phyloP scores from a whole-genome alignment of 2,113 vertebrate species.

The Ptilorrhoa leucosticta region DNA sequence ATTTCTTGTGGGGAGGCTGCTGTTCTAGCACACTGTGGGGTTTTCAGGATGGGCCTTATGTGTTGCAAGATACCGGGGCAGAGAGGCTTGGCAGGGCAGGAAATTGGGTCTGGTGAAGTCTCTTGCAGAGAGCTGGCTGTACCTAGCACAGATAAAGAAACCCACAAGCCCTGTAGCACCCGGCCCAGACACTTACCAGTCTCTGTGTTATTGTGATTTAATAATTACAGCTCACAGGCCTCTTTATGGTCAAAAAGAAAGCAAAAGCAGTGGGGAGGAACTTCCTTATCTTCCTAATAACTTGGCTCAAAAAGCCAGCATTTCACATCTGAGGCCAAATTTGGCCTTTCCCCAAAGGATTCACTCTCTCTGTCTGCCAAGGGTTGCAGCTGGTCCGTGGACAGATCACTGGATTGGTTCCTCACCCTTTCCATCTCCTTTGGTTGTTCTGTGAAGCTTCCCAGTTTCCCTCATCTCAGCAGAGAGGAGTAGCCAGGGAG shows the following conservation, averaged over 20 bases:
- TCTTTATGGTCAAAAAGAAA: neutral
- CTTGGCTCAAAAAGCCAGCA: neutral
- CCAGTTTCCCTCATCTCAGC: neutral
- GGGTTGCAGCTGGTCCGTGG: accelerated
- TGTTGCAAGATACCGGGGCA: neutral
- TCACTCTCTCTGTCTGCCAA: neutral
- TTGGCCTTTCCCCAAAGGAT: neutral
- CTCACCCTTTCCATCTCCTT: neutral
- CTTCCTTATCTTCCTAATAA: neutral
- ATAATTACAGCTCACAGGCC: neutral
- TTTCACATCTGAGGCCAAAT: neutral
- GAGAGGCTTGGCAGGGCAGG: neutral
- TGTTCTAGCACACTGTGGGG: accelerated
- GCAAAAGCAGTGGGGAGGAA: neutral
- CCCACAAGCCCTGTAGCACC: neutral
- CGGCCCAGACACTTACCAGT: neutral
- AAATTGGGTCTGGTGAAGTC: neutral
- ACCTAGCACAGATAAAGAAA: neutral
- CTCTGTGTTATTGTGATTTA: neutral
- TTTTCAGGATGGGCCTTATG: neutral
- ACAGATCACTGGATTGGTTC: neutral
- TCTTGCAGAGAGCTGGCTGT: neutral
- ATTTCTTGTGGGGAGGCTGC: neutral
- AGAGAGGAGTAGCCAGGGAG: neutral
- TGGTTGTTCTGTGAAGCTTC: neutral